Percentiles rank a stretch among this genome's conserved stretches.
Evolutionary conservation across 2,888 invertebrate genomes (phyloP).

Genomic region (Parthenolecanium corni): DNA sequence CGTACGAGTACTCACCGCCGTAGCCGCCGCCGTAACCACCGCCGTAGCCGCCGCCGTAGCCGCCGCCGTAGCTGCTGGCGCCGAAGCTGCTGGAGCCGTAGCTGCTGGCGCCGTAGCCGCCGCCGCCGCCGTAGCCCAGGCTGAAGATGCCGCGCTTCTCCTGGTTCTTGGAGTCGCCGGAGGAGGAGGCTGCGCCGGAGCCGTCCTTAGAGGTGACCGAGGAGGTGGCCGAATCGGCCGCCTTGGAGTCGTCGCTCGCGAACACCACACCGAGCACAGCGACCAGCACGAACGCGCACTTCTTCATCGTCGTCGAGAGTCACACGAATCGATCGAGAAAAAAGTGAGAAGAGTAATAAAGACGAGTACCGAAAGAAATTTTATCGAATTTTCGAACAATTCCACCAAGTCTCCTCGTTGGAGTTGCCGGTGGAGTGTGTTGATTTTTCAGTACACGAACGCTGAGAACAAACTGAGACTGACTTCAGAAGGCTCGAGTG

Average conservation of each 20-base stretch:
- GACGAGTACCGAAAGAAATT: too few relatives aligned
- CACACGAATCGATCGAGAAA: neutral
- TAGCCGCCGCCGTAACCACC: conserved; percentile 23
- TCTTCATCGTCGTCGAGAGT: too few relatives aligned
- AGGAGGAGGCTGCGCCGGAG: neutral
- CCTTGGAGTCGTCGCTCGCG: conserved; percentile 21
- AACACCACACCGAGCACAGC: conserved; percentile 19
- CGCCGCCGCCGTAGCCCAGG: conserved; percentile 30
- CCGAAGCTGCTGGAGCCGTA: conserved; percentile 31
- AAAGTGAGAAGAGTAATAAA: too few relatives aligned
- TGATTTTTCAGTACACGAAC: neutral
- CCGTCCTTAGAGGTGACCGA: conserved; percentile 3
- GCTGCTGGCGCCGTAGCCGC: conserved; percentile 26
- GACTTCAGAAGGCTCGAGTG: conserved; percentile 2
- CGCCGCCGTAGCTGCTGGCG: conserved; percentile 30
- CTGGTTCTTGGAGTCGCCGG: conserved; percentile 20
- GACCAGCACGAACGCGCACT: conserved; percentile 12
- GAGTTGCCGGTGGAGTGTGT: too few relatives aligned
- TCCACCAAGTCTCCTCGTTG: too few relatives aligned
- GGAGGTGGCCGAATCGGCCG: conserved; percentile 15
- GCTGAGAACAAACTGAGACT: conserved; percentile 14
- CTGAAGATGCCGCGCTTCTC: conserved; percentile 31
- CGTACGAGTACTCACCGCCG: conserved; percentile 26
- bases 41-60: conserved; percentile 29
- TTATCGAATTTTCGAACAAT: too few relatives aligned